Evolutionary conservation across 1,140 invertebrate genomes (phyloP), one percentile per base, ranked within the genome.

Genomic region (Pinna nobilis): DNA sequence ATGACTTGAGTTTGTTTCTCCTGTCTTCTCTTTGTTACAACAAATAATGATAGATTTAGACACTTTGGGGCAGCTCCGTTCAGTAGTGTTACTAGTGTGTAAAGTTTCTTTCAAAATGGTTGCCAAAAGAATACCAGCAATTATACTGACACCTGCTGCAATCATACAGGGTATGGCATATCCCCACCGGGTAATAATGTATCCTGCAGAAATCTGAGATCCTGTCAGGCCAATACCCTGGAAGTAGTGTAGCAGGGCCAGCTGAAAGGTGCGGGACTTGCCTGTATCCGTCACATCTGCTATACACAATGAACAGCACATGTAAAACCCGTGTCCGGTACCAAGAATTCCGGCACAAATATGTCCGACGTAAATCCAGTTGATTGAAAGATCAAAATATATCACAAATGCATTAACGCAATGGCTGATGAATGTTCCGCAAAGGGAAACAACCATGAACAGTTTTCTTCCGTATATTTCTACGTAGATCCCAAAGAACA

Each of bases 381-480:
- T 59, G 3, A 33, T 59, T 15, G 33, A 13, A n/a, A 59, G 32
- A 20, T 59, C 37, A n/a, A n/a, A n/a, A 33, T 59, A 59, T n/a
- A 35, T 30, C 13, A 59, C 6, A n/a, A 59, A 30, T 18, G 37
- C 55, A 33, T 35, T 30, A 5, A n/a, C 25, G 0, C 30, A 20
- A 59, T 35, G 37, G 33, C 23, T 30, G 20, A 59, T 3, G 11
- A 59, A 59, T 1, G 55, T 59, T 33, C 55, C 55, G 6, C 33
- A 20, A 5, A 59, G 15, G 23, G 55, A 33, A 18, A 59, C 18
- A 18, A 59, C 13, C n/a, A 59, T 59, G 32, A 59, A 59, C 2
- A 59, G 30, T 33, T 59, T 59, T 18, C 55, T 59, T 35, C 55
- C 55, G 23, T 33, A 6, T n/a, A 35, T 35, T n/a, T 59, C 55